A percentile compares a stretch with the other conserved stretches of the same genome.
phyloP scores from a whole-genome alignment of 2,113 vertebrate species.

The Lagopus muta region DNA sequence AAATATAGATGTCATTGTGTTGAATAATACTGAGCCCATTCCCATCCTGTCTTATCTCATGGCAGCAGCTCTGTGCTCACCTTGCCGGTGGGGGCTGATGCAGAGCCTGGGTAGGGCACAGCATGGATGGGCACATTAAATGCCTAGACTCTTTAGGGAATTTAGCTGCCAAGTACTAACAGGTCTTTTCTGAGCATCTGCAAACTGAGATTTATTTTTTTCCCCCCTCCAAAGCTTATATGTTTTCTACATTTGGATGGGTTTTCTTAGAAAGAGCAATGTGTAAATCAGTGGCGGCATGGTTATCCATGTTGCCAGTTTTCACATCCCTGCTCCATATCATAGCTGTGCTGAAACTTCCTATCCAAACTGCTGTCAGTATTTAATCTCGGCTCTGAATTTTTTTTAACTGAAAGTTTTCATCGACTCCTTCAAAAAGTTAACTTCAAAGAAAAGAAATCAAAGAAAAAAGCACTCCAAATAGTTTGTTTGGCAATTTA shows the following conservation, averaged over 20 bases:
- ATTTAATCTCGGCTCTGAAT: background rate
- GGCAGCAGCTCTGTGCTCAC: background rate
- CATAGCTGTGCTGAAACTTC: background rate
- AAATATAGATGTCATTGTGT: background rate
- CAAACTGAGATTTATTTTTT: background rate
- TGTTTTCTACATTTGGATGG: background rate
- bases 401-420: background rate
- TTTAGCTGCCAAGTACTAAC: background rate
- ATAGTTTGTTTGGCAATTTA: background rate
- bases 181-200: background rate
- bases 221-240: background rate
- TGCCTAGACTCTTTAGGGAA: background rate
- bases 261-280: background rate
- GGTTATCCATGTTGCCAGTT: background rate
- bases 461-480: background rate
- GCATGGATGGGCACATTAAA: background rate
- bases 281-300: background rate
- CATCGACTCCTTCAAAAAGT: background rate
- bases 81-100: rapidly evolving
- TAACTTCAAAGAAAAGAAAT: background rate
- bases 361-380: background rate
- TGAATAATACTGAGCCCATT: background rate
- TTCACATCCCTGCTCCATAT: background rate
- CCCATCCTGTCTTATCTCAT: background rate
- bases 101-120: background rate